Percentiles rank a stretch among this genome's conserved stretches.
These are phyloP conservation scores for Ara ararauna DNA, from an alignment of 2,797 vertebrate genomes.

Conservation along the genomic window DNA sequence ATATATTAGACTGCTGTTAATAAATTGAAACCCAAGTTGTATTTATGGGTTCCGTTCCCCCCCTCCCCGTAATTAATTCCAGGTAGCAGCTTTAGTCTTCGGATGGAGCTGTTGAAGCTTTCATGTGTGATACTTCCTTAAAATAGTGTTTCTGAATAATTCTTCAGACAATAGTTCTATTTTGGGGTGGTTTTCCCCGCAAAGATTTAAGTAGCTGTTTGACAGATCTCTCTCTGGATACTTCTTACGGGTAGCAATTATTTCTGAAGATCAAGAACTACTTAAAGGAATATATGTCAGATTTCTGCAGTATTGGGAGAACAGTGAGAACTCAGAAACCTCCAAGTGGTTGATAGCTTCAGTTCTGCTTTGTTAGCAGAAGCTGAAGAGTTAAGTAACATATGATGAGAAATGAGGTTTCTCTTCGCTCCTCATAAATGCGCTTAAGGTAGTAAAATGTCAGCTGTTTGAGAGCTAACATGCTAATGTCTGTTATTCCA, in stretches of 20 bases:
- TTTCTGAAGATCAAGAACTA: not conserved
- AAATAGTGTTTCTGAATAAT: not conserved
- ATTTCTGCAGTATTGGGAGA: not conserved
- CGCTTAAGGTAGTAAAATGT: not conserved
- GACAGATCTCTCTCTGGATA: not conserved
- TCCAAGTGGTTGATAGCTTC: not conserved
- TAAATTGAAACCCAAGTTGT: not conserved
- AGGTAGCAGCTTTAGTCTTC: not conserved
- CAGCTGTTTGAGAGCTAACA: not conserved
- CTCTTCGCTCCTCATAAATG: not conserved
- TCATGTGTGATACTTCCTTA: not conserved
- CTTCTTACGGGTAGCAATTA: not conserved
- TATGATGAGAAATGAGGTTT: not conserved
- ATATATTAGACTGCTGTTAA: not conserved
- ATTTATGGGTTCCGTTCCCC: not conserved
- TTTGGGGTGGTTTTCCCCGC: not conserved
- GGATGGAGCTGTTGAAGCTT: not conserved
- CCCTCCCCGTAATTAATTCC: not conserved
- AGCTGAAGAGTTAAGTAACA: not conserved
- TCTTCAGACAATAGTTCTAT: not conserved
- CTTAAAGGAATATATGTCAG: not conserved
- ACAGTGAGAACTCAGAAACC: not conserved
- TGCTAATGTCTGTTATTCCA: not conserved
- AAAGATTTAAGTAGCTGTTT: not conserved
- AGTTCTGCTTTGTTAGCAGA: not conserved